Evolutionary conservation across 2,888 invertebrate species (phyloP).

Genomic region (Therioaphis trifolii): DNA sequence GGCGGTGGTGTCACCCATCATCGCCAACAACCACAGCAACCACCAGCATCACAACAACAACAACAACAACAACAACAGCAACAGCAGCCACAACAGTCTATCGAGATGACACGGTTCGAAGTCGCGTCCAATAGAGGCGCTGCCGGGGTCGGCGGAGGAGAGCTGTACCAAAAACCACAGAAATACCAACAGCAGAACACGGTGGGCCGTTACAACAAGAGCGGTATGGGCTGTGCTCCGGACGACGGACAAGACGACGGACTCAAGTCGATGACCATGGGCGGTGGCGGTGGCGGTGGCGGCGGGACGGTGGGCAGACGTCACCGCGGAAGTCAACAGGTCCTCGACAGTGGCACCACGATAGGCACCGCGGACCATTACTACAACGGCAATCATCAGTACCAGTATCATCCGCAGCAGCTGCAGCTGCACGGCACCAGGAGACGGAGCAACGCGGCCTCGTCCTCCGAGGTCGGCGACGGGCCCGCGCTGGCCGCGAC

Average conservation of each 20-base stretch:
- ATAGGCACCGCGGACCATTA: neutral
- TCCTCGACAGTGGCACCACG: neutral
- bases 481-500: neutral
- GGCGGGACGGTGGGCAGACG: constrained; percentile 27
- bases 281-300: too few relatives aligned
- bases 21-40: neutral
- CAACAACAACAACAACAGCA: constrained; percentile 20
- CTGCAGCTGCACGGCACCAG: constrained; percentile 19
- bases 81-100: constrained; percentile 23
- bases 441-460: constrained; percentile 9
- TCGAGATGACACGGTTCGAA: constrained; percentile 53
- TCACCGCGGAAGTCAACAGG: neutral
- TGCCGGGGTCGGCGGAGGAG: neutral
- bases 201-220: neutral
- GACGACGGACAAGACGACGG: neutral
- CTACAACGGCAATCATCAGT: neutral
- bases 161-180: constrained; percentile 12
- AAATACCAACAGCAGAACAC: constrained; percentile 24
- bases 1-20: neutral
- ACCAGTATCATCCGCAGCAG: neutral
- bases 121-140: neutral
- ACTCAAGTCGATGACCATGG: neutral
- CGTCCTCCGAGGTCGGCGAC: neutral
- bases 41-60: constrained; percentile 2
- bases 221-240: neutral